Conservation (phyloP, 2,113 vertebrate species). For the Notothenia coriiceps region DNA sequence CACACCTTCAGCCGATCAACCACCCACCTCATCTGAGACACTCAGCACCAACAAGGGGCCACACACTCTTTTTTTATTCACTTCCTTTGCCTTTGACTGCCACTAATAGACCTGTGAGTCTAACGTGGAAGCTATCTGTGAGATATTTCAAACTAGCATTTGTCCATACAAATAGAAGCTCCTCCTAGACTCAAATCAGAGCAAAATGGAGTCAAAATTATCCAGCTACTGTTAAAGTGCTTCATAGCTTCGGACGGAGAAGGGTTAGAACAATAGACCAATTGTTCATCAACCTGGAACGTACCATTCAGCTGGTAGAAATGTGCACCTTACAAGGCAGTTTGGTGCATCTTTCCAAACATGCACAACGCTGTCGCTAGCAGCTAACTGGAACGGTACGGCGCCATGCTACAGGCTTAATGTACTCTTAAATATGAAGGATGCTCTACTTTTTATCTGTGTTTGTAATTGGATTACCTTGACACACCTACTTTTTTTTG, state of each 20-base stretch:
- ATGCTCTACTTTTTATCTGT: conserved; percentile 16
- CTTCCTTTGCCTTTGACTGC: conserved; percentile 8
- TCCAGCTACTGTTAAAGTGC: neutral
- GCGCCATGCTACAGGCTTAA: neutral
- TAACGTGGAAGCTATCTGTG: conserved; percentile 5
- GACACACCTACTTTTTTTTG: too few relatives aligned
- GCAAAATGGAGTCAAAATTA: conserved; percentile 9
- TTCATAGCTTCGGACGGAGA: neutral
- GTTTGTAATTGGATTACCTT: neutral
- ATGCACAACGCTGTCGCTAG: neutral
- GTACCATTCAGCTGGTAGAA: neutral
- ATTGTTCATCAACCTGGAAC: neutral
- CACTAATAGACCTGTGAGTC: neutral
- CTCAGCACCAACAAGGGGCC: neutral
- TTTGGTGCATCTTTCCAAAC: neutral
- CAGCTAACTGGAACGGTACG: conserved; percentile 46
- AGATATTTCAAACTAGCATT: conserved; percentile 21
- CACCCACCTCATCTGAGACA: conserved; percentile 92
- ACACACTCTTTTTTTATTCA: too few relatives aligned
- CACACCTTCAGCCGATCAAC: conserved; percentile 94
- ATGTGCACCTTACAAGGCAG: neutral
- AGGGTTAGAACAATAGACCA: neutral
- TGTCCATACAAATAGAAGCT: conserved; percentile 23
- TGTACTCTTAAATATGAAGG: conserved; percentile 54
- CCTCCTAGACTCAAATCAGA: conserved; percentile 1